Evolutionary conservation across 2,797 vertebrate species (phyloP), one percentile per base, ranked within the genome.

Genomic region (Micromesistius poutassou): DNA sequence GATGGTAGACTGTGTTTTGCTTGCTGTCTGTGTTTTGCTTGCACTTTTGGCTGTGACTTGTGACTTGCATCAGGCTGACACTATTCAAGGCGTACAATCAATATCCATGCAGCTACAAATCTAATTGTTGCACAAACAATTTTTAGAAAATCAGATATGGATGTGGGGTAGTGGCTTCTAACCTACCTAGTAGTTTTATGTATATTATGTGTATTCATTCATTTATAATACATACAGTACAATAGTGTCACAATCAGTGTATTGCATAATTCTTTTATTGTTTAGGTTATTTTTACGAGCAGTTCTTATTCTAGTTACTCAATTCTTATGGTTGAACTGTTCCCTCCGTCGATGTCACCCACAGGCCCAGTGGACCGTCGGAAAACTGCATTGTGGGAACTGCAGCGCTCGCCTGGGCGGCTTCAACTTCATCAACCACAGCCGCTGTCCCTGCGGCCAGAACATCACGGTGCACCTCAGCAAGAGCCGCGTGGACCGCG

Each of bases 281-380:
- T 55, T 22, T 22, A 22, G 19, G 46, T 55, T 55, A 55, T 55
- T 22, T 55, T 55, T 22, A 55, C 46, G 19, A 19, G 46, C 22
- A 19, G 46, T 55, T 55, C 4, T 22, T 55, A 22, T 25, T 4
- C 55, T 50, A 22, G 46, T 50, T 50, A 22, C 22, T 55, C 14
- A 22, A 25, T 62, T 62, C 22, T 38, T 38, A 38, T 38, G 7
- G 9, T 10, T 38, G 5, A 38, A 62, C 9, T 8, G 66, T 70
- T 38, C 14, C 31, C 33, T 30, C 55, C 31, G 38, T 73, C 5
- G 33, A 2, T 28, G 80, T 82, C 76, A n/a, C 79, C 89, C 90
- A 75, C 82, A 98, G 96, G 94, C 94, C 73, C 93, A 95, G 78
- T 96, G 96, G 96, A 96, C 95, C 77, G 88, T 89, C 73, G 96